phyloP scores from a whole-genome alignment of 2,113 vertebrate genomes.

The Himantopus leucocephalus region DNA sequence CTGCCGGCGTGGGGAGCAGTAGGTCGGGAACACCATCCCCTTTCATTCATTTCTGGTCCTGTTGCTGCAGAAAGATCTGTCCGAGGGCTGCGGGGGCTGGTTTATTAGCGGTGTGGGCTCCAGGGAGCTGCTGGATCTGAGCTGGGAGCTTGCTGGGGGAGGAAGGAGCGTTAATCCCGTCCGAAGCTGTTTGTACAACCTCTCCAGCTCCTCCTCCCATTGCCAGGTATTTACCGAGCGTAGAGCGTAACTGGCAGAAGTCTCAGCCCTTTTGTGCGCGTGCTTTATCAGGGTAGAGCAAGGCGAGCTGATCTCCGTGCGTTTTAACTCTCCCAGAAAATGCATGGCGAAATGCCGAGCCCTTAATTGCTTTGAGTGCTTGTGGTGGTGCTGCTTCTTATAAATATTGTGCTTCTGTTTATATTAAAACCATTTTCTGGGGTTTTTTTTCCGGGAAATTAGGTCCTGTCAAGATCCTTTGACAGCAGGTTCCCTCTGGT shows the following conservation, averaged over 20 bases:
- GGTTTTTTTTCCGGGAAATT: not conserved
- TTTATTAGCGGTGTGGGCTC: not conserved
- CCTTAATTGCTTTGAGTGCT: not conserved
- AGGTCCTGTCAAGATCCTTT: not conserved
- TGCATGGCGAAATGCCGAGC: not conserved
- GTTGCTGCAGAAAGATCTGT: not conserved
- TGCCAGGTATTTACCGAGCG: not conserved
- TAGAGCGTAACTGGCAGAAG: not conserved
- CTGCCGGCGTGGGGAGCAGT: not conserved
- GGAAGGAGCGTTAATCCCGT: not conserved
- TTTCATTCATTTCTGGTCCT: not conserved
- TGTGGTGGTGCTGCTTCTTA: not conserved
- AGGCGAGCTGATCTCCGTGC: not conserved
- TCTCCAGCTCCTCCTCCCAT: not conserved
- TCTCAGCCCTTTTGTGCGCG: not conserved
- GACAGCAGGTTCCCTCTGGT: not conserved
- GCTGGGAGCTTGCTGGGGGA: not conserved
- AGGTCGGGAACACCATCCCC: not conserved
- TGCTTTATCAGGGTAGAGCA: not conserved
- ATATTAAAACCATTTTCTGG: accelerated
- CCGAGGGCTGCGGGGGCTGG: not conserved
- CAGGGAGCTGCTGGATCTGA: not conserved
- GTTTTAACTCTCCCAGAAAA: not conserved
- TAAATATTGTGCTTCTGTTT: not conserved
- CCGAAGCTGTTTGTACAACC: not conserved